Base-by-base conservation (phyloP, 2,113 vertebrate genomes). In the Peromyscus polionotus region DNA sequence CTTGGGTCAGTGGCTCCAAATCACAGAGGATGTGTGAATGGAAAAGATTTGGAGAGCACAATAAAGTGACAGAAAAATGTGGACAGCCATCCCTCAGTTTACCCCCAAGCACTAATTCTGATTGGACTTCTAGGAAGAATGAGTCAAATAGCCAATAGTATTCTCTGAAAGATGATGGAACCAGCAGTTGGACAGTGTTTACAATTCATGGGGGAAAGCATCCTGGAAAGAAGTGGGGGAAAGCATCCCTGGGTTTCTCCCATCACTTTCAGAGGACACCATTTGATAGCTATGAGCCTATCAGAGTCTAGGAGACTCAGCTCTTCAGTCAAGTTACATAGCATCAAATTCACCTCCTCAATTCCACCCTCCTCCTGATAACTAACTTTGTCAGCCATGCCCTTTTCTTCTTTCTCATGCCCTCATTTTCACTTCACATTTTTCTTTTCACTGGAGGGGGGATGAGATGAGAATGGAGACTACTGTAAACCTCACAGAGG, bases 361-460 rank as follows among this genome's bases (percentile, higher is more conserved):
- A 7, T 4, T 1, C 51, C 33, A 26, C 33, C 9, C 10, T 65
- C 26, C 33, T 54, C 20, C 63, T 76, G 57, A 33, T 72, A 19
- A 1, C 0, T 31, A 9, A 72, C 1, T 45, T 8, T 22, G 20
- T 65, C 73, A 51, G 24, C 11, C 5, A 2, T 7, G 22, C 8
- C 31, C 36, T 28, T 68, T 54, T 51, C 45, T 89, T 36, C 3
- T 36, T 54, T 26, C 33, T 19, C 59, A n/a, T 3, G 7, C 80
- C 42, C 24, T 77, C 2, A 5, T 65, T 85, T 51, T 91, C 11
- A 63, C 10, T 75, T 70, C 7, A n/a, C 73, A 2, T 11, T 63
- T 63, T 59, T 22, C 17, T 75, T 65, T 65, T 31, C 20, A 4
- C 33, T 73, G 7, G 28, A 22, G 14, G 10, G 17, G n/a, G n/a